These are phyloP conservation scores for Strigamia maritima DNA, from an alignment of 2,888 invertebrate genomes.

Conservation along the genomic window DNA sequence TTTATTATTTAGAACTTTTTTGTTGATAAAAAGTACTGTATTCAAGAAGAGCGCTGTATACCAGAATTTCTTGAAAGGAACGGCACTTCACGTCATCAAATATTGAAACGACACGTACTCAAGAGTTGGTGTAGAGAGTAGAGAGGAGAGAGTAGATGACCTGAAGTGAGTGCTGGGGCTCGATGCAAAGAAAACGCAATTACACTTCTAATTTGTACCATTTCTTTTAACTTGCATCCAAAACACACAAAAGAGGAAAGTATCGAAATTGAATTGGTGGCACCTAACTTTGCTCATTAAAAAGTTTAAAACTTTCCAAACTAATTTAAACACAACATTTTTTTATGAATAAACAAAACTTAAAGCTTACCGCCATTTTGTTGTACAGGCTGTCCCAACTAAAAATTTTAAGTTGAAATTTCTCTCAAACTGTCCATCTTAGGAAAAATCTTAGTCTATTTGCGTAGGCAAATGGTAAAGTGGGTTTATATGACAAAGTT, in stretches of 20 bases:
- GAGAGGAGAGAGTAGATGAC: not conserved
- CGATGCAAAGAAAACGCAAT: not conserved
- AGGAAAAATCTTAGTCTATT: too few relatives aligned
- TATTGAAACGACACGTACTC: constrained; percentile 20
- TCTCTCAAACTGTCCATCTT: too few relatives aligned
- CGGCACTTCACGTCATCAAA: constrained; percentile 14
- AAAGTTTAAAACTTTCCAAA: not conserved
- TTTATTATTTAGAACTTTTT: not conserved
- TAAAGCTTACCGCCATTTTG: too few relatives aligned
- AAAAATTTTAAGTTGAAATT: too few relatives aligned
- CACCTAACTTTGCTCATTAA: constrained; percentile 7
- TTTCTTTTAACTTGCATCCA: not conserved
- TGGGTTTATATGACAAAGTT: too few relatives aligned
- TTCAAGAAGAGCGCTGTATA: not conserved
- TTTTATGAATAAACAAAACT: not conserved
- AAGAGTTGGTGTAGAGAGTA: not conserved
- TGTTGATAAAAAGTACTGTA: not conserved
- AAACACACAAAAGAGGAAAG: constrained; percentile 15
- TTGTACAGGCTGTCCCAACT: too few relatives aligned
- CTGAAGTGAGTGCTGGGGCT: not conserved
- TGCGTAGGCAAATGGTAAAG: not conserved
- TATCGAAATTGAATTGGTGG: not conserved
- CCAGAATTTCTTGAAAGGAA: not conserved
- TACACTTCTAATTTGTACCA: not conserved
- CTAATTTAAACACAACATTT: not conserved